phyloP scores from a whole-genome alignment of 2,888 invertebrate genomes.

The Seira musarum region DNA sequence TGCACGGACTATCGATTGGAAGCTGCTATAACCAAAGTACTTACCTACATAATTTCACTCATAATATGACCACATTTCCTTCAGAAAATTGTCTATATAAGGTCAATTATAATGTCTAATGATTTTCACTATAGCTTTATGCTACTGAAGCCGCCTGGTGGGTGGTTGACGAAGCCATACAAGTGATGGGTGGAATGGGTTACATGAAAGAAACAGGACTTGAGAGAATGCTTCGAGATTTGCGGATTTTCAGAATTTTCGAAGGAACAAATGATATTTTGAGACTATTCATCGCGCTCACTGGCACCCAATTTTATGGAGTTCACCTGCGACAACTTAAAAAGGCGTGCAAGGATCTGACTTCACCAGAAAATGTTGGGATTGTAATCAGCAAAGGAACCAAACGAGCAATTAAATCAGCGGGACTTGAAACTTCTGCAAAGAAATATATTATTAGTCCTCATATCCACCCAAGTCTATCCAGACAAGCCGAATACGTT shows the following conservation, averaged over 20 bases:
- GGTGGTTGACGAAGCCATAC: conserved; percentile 98
- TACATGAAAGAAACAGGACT: conserved; percentile 93
- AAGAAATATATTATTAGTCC: conserved; percentile 76
- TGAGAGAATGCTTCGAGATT: conserved; percentile 93
- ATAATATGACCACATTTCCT: too few relatives aligned
- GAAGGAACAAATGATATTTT: conserved; percentile 97
- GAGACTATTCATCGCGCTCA: conserved; percentile 95
- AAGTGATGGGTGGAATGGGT: conserved; percentile 91
- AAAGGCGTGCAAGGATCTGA: conserved; percentile 93
- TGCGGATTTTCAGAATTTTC: conserved; percentile 98
- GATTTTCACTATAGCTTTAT: conserved; percentile 76
- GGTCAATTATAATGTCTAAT: too few relatives aligned
- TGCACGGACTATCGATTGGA: conserved; percentile 96
- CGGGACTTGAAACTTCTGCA: conserved; percentile 80
- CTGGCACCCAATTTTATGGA: conserved; percentile 95
- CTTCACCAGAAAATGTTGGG: conserved; percentile 91
- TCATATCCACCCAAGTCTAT: conserved; percentile 82
- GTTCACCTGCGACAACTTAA: conserved; percentile 93
- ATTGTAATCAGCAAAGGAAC: conserved; percentile 91
- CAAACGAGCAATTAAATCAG: conserved; percentile 84
- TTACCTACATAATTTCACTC: too few relatives aligned
- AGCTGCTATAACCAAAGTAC: conserved; percentile 97
- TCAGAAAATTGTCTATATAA: too few relatives aligned
- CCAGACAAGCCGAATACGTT: conserved; percentile 79
- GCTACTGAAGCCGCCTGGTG: conserved; percentile 97